Evolutionary conservation across 2,113 vertebrate species (phyloP).

Genomic region (Hydrolagus affinis): DNA sequence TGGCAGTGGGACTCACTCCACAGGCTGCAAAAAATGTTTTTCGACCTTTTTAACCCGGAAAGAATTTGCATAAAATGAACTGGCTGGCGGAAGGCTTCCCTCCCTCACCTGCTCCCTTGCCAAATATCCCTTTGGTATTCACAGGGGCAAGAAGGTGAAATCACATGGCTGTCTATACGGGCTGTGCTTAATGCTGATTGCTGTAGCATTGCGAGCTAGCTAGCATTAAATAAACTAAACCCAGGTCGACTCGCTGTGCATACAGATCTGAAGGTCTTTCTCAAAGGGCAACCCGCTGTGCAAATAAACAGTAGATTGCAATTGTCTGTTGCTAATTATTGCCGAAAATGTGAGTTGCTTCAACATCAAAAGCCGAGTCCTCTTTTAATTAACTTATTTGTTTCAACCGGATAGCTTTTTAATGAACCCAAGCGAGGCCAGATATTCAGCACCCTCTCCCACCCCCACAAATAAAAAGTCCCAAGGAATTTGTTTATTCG

Average conservation of each 20-base stretch:
- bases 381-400: conserved; percentile 50
- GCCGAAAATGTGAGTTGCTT: conserved; percentile 46
- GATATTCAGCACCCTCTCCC: conserved; percentile 38
- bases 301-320: conserved; percentile 44
- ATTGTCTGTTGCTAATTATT: conserved; percentile 54
- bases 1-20: too few species aligned
- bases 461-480: too few species aligned
- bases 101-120: too few species aligned
- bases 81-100: too few species aligned
- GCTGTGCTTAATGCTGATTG: not conserved
- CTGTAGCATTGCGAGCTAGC: not conserved
- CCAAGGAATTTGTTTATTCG: conserved; percentile 41
- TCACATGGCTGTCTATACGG: not conserved
- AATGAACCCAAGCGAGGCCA: conserved; percentile 53
- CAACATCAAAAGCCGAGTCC: conserved; percentile 53
- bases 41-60: too few species aligned
- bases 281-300: conserved; percentile 32
- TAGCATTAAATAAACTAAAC: conserved; percentile 10
- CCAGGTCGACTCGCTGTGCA: not conserved
- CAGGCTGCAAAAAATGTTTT: too few species aligned
- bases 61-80: too few species aligned
- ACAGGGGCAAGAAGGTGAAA: not conserved
- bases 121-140: too few species aligned
- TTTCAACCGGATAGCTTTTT: conserved; percentile 47
- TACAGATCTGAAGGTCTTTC: conserved; percentile 21